Conservation (phyloP, 1,140 invertebrate genomes). For the Hylaeus volcanicus region DNA sequence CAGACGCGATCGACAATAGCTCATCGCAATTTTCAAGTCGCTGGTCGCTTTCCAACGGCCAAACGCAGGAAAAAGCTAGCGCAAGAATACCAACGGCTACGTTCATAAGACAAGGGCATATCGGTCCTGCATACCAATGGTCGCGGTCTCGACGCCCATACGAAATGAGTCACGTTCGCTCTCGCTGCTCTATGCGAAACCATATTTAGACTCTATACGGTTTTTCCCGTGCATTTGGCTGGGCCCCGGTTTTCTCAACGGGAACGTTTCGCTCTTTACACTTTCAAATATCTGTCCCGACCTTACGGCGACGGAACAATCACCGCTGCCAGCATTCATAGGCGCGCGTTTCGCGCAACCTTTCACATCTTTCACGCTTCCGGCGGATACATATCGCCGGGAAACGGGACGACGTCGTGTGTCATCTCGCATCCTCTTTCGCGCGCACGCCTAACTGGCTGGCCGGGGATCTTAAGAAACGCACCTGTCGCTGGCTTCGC, state of each 20-base stretch:
- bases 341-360: constrained; percentile 3
- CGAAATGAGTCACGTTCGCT: constrained; percentile 57
- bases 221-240: constrained; percentile 27
- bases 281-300: constrained; percentile 54
- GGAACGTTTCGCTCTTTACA: constrained; percentile 21
- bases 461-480: constrained; percentile 23
- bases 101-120: constrained; percentile 55
- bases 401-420: constrained; percentile 35
- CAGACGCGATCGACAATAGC: background rate
- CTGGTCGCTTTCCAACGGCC: constrained; percentile 27
- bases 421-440: constrained; percentile 49
- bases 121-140: constrained; percentile 35
- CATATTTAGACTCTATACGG: constrained; percentile 16
- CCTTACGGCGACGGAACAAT: constrained; percentile 38
- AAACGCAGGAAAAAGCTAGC: constrained; percentile 40
- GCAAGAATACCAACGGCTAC: background rate
- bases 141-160: constrained; percentile 36
- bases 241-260: constrained; percentile 23
- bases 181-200: constrained; percentile 23
- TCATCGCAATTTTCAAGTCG: constrained; percentile 1
- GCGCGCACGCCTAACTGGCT: background rate
- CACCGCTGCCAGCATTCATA: background rate
- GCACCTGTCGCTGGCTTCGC: constrained; percentile 13
- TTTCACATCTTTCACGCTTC: constrained; percentile 47
- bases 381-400: constrained; percentile 45